Evolutionary conservation across 2,113 vertebrate genomes (phyloP).

Genomic region (Platichthys flesus): DNA sequence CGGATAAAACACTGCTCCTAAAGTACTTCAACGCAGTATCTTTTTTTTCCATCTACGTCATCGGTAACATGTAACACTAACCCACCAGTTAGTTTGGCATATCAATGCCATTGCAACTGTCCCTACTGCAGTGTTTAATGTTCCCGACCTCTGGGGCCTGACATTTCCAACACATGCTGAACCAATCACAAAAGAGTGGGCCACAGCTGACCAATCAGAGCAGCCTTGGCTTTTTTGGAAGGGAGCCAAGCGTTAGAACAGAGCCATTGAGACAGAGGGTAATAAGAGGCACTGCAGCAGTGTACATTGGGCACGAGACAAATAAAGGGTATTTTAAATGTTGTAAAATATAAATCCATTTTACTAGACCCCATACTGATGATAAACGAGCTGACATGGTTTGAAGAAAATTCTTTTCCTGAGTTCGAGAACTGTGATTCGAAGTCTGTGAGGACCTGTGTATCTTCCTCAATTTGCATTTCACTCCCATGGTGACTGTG

Average conservation of each 20-base stretch:
- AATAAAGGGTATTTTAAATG: no score
- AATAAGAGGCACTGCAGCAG: neutral
- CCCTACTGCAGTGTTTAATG: no score
- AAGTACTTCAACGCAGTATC: no score
- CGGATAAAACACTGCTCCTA: no score
- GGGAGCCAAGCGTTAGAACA: neutral
- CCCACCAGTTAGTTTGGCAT: no score
- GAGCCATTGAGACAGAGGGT: neutral
- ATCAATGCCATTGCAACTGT: no score
- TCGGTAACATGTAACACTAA: no score
- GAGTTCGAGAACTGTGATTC: neutral
- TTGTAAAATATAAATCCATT: neutral
- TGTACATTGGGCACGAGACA: neutral
- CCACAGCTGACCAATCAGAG: neutral
- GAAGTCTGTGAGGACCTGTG: neutral
- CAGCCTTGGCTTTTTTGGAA: neutral
- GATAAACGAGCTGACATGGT: neutral
- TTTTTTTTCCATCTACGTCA: no score
- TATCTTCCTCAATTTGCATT: neutral
- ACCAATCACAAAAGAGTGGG: neutral
- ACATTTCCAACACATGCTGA: no score
- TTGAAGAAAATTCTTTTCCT: neutral
- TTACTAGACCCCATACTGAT: no score
- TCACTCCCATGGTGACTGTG: slow-evolving; percentile 4
- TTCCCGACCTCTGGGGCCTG: no score